Percentiles rank a stretch among this genome's conserved stretches.
These are phyloP conservation scores for Polymixis lichenea DNA, from an alignment of 2,888 invertebrate species.

Conservation along the genomic window DNA sequence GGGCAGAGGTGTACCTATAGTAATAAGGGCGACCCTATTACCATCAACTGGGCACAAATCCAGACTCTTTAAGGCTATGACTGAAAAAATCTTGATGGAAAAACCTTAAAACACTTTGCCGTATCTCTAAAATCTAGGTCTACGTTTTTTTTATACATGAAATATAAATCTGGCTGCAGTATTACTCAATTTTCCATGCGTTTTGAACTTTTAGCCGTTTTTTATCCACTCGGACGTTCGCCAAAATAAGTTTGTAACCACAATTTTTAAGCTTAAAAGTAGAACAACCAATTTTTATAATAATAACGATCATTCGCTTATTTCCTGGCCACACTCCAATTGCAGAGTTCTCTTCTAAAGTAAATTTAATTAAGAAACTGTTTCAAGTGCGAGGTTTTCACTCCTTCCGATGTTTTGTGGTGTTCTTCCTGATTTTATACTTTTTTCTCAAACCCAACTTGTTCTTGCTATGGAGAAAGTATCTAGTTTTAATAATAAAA, in stretches of 20 bases:
- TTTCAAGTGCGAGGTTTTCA: slow-evolving; percentile 56
- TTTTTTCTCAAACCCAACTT: slow-evolving; percentile 12
- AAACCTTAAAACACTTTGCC: no score
- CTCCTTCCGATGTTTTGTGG: slow-evolving; percentile 56
- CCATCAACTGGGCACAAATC: no score
- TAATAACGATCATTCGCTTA: slow-evolving; percentile 36
- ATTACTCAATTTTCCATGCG: slow-evolving; percentile 12
- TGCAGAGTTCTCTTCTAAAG: slow-evolving; percentile 50
- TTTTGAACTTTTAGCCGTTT: slow-evolving; percentile 7
- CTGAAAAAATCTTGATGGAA: no score
- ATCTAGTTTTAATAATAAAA: slow-evolving; percentile 32
- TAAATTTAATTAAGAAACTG: slow-evolving; percentile 67
- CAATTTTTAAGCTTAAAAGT: slow-evolving; percentile 14
- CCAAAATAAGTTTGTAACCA: slow-evolving; percentile 27
- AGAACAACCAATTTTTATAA: slow-evolving; percentile 15
- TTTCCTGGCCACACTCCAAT: slow-evolving; percentile 55
- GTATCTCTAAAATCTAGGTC: no score
- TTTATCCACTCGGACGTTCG: slow-evolving; percentile 15
- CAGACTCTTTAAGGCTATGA: no score
- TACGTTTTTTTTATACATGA: background rate
- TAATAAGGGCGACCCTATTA: no score
- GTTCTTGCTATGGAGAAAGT: background rate
- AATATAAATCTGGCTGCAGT: background rate
- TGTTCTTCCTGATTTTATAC: slow-evolving; percentile 33
- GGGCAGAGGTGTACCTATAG: no score